phyloP scores from a whole-genome alignment of 92 coral and sea anemone species.

The Epizoanthus ramosus region DNA sequence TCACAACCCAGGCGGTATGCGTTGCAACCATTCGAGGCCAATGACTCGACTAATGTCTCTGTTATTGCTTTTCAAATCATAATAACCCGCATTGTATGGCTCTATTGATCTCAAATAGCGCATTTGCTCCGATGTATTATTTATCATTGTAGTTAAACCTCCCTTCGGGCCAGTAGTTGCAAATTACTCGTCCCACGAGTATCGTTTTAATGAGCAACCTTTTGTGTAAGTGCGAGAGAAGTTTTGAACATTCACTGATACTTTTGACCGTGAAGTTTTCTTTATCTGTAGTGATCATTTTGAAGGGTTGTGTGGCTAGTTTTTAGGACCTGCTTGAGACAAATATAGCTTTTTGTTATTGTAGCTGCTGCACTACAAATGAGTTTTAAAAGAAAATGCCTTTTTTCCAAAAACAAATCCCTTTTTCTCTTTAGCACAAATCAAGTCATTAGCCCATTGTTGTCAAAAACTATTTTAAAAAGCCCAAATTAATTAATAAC shows the following conservation, averaged over 20 bases:
- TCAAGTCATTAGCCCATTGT: conserved; percentile 51
- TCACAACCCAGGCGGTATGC: conserved; percentile 49
- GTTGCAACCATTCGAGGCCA: conserved; percentile 53
- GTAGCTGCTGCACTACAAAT: neutral
- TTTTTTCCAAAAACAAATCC: conserved; percentile 6
- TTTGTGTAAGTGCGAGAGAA: neutral
- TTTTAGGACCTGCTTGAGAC: neutral
- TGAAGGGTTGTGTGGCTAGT: neutral
- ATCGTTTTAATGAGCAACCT: neutral
- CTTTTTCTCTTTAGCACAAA: conserved; percentile 35
- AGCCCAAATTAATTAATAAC: conserved; percentile 66
- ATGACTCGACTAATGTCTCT: conserved; percentile 63
- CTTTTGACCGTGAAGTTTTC: neutral
- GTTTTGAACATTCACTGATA: neutral
- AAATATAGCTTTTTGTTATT: no score
- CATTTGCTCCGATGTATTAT: conserved; percentile 31
- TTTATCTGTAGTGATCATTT: neutral
- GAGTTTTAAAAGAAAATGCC: neutral
- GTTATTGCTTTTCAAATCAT: conserved; percentile 69
- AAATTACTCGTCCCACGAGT: neutral
- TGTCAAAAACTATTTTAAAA: conserved; percentile 51
- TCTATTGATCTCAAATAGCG: conserved; percentile 62
- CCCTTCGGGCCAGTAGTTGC: conserved; percentile 6
- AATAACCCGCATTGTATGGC: conserved; percentile 62
- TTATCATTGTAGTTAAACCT: neutral